Evolutionary conservation across 2,797 vertebrate genomes (phyloP).

Genomic region (Diplodus puntazzo): DNA sequence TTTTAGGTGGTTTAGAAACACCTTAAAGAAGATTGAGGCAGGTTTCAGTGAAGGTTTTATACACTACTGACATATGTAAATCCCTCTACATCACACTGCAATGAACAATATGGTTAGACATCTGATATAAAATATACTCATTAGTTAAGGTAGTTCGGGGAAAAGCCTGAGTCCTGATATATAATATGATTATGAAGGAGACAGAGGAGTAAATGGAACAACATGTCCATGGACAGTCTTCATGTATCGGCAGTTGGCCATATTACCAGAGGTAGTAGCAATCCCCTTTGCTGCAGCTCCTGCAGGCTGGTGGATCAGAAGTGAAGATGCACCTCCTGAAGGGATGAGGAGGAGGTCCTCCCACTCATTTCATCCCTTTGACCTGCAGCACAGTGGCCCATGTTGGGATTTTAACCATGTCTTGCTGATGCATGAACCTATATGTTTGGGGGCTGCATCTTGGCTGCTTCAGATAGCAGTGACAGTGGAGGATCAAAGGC

Average conservation of each 20-base stretch:
- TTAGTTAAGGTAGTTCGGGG: background rate
- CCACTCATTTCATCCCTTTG: slow-evolving; percentile 31
- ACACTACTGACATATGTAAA: slow-evolving; percentile 2
- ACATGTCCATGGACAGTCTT: background rate
- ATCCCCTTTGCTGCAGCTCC: slow-evolving; percentile 59
- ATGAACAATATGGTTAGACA: background rate
- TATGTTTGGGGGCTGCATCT: slow-evolving; percentile 27
- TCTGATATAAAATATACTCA: background rate
- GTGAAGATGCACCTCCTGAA: slow-evolving; percentile 49
- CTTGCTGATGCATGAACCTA: slow-evolving; percentile 27
- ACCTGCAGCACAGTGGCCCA: slow-evolving; percentile 27
- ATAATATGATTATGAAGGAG: background rate
- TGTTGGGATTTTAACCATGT: slow-evolving; percentile 32
- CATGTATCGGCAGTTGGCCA: slow-evolving; percentile 36
- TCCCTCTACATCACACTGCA: background rate
- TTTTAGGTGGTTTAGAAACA: background rate
- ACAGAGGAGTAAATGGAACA: background rate
- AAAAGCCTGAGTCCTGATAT: background rate
- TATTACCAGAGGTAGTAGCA: slow-evolving; percentile 28
- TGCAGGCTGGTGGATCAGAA: slow-evolving; percentile 38
- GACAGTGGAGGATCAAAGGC: slow-evolving; percentile 67
- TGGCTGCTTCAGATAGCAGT: slow-evolving; percentile 37
- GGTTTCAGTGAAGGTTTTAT: background rate
- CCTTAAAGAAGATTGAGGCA: background rate
- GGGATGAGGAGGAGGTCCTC: slow-evolving; percentile 50